Conservation (phyloP, 2,113 vertebrate genomes). For the Caloenas nicobarica region DNA sequence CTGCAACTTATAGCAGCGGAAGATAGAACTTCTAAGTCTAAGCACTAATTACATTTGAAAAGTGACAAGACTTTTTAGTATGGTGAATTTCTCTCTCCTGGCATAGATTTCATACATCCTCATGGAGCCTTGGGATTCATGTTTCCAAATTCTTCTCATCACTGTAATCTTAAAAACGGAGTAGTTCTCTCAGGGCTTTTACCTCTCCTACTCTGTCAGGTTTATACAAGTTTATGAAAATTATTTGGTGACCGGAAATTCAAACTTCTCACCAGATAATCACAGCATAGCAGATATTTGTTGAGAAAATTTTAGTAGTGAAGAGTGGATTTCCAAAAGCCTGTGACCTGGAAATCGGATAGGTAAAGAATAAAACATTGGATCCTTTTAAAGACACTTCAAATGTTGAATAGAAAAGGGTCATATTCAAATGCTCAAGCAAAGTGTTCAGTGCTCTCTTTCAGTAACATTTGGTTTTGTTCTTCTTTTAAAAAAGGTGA, state of each 20-base stretch:
- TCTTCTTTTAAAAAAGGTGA: constrained; percentile 83
- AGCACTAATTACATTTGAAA: neutral
- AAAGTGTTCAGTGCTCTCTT: neutral
- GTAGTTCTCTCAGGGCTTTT: neutral
- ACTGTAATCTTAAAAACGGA: neutral
- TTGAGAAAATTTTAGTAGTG: neutral
- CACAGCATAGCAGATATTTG: neutral
- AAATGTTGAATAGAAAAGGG: neutral
- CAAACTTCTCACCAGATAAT: neutral
- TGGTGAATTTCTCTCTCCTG: neutral
- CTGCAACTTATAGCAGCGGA: neutral
- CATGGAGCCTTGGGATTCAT: neutral
- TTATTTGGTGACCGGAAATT: neutral
- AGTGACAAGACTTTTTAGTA: neutral
- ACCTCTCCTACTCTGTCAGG: neutral
- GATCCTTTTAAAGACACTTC: neutral
- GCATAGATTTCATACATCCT: neutral
- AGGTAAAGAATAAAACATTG: neutral
- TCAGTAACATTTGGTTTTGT: constrained; percentile 31
- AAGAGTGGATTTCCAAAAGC: neutral
- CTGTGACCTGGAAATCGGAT: neutral
- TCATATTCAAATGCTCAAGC: neutral
- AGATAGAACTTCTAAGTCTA: neutral
- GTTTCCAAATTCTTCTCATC: neutral
- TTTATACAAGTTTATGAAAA: neutral